Conservation (phyloP, 2,113 vertebrate species). For the Thymallus thymallus region DNA sequence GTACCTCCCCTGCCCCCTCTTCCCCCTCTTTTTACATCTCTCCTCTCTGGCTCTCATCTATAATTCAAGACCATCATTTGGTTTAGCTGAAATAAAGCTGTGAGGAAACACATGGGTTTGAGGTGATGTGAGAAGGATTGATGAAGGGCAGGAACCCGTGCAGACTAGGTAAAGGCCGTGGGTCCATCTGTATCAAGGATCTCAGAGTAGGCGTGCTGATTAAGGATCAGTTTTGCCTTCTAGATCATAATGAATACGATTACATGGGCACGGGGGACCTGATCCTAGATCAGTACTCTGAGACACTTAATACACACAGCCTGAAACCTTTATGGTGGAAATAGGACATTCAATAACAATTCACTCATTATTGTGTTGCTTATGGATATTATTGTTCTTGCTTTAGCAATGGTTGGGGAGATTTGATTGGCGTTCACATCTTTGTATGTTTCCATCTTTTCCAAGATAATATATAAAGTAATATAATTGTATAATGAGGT, state of each 20-base stretch:
- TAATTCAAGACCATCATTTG: slow-evolving; percentile 47
- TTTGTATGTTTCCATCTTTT: too few relatives aligned
- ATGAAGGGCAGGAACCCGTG: too few relatives aligned
- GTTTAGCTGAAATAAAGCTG: slow-evolving; percentile 46
- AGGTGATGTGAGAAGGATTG: not conserved
- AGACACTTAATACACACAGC: too few relatives aligned
- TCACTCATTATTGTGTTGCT: slow-evolving; percentile 21
- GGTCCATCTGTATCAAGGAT: too few relatives aligned
- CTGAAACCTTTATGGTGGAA: not conserved
- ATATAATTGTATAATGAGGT: not conserved
- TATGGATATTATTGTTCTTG: not conserved
- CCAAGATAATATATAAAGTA: slow-evolving; percentile 15
- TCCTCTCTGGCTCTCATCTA: slow-evolving; percentile 38
- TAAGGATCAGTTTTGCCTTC: too few relatives aligned
- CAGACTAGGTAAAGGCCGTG: too few relatives aligned
- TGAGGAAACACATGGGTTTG: slow-evolving; percentile 52
- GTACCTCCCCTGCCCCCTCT: too few relatives aligned
- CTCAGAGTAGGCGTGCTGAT: too few relatives aligned
- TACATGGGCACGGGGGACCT: too few relatives aligned
- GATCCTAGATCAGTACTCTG: too few relatives aligned
- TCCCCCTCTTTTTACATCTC: slow-evolving; percentile 22
- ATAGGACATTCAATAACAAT: slow-evolving; percentile 29
- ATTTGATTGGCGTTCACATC: too few relatives aligned
- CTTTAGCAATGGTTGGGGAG: slow-evolving; percentile 1
- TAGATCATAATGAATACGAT: too few relatives aligned